A percentile compares a stretch with the other conserved stretches of the same genome.
Conservation (phyloP, 2,888 invertebrate genomes). For the Hypomecis punctinalis region DNA sequence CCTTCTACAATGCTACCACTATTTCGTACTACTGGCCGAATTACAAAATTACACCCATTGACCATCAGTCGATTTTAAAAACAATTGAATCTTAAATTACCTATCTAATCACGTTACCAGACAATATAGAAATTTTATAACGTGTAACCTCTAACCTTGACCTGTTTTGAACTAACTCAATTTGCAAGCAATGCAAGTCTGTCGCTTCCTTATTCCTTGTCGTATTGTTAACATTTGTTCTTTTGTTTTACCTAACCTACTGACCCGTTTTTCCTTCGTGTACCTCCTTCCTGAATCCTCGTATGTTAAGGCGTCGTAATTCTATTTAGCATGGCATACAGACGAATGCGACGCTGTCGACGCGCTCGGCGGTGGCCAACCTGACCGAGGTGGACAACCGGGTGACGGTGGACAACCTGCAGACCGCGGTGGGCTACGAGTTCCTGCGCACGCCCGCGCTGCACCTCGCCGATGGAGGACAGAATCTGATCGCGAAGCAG, state of each 20-base stretch:
- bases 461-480: constrained; percentile 89
- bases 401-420: constrained; percentile 89
- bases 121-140: too few relatives aligned
- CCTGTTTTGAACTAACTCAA: not conserved
- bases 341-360: constrained; percentile 94
- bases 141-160: constrained; percentile 17
- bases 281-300: constrained; percentile 54
- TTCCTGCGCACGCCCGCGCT: constrained; percentile 90
- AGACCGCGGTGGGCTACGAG: constrained; percentile 93
- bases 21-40: not conserved
- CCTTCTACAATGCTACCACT: constrained; percentile 1
- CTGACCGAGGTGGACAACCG: constrained; percentile 90
- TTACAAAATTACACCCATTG: not conserved
- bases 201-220: constrained; percentile 4
- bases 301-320: constrained; percentile 75
- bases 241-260: constrained; percentile 33
- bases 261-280: constrained; percentile 34
- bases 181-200: not conserved
- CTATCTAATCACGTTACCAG: too few relatives aligned
- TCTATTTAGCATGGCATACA: constrained; percentile 90
- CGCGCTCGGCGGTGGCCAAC: constrained; percentile 93
- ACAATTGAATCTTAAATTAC: too few relatives aligned
- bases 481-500: constrained; percentile 89
- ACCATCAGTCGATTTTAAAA: too few relatives aligned
- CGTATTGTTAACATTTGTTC: constrained; percentile 5